Base-by-base conservation (phyloP, 2,113 vertebrate species). In the Coptodon rendalli region DNA sequence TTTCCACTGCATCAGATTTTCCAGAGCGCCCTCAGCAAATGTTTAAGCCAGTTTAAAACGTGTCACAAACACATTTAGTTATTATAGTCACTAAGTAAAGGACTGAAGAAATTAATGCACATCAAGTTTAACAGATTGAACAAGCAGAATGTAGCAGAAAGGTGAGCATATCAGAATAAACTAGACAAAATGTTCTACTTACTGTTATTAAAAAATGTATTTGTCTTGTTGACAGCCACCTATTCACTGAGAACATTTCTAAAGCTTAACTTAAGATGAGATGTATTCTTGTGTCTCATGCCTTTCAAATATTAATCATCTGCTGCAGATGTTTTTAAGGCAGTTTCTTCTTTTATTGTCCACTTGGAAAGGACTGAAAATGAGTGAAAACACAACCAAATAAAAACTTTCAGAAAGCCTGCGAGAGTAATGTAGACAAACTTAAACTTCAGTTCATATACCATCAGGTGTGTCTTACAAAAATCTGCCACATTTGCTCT, bases 1-100 rank as follows among this genome's bases (percentile, higher is more conserved):
- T 83, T 88, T 91, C 85, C 71, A 87, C 80, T 38, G 50, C 31
- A 40, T 17, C 9, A 8, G 8, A 40, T 59, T 93, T 94, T 92
- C 91, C 91, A 87, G 6, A 83, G 24, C 9, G 9, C 13, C 43
- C 56, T 89, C 86, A 80, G 90, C 87, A 87, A 94, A 93, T 94
- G 85, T 92, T 94, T 93, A 88, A 92, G 87, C 89, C 7, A 59
- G 27, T 84, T 78, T 61, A 38, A 85, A 52, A 43, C 3, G 3
- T 76, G 57, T 90, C 24, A n/a, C 80, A 63, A n/a, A 45, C 54
- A 56, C 66, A 53, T 59, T 36, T 57, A 31, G 61, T 52, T 22
- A 29, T 45, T 57, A 63, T 40, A 40, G 89, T 85, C 85, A 91
- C 63, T 43, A 27, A 31, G n/a, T 56, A 76, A 48, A 59, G 7